Conservation (phyloP, 2,888 invertebrate species). For the Caenorhabditis drosophilae region DNA sequence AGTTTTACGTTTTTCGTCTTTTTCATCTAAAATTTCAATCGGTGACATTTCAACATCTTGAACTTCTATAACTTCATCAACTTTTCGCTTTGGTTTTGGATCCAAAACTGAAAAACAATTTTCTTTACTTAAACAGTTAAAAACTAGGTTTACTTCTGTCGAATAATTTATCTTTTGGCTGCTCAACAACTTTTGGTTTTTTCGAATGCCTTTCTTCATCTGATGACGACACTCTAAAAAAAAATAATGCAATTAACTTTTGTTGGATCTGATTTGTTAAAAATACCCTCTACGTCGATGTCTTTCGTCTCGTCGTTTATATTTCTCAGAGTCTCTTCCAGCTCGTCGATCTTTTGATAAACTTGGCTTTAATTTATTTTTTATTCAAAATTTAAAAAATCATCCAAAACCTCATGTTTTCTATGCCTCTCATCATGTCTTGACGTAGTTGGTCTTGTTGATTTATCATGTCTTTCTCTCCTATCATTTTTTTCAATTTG, state of each 20-base stretch:
- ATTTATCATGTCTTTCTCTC: not conserved
- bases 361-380: not conserved
- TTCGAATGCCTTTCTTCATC: not conserved
- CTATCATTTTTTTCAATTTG: not conserved
- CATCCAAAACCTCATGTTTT: not conserved
- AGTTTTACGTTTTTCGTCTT: constrained; percentile 3
- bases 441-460: not conserved
- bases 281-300: too few relatives aligned
- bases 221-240: not conserved
- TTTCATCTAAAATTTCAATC: constrained; percentile 23
- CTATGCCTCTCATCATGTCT: not conserved
- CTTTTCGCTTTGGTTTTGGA: constrained; percentile 8
- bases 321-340: constrained; percentile 5
- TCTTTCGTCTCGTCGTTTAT: constrained; percentile 9
- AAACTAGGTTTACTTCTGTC: too few relatives aligned
- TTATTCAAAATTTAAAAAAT: not conserved
- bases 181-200: constrained; percentile 3
- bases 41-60: constrained; percentile 34
- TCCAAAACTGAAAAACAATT: constrained; percentile 10
- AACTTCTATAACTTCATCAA: constrained; percentile 19
- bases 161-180: too few relatives aligned
- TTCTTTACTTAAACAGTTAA: too few relatives aligned
- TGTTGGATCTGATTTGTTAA: constrained; percentile 1
- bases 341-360: not conserved
- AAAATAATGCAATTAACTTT: constrained; percentile 1